Conservation (phyloP, 2,888 invertebrate species). For the Marasmarcha lunaedactyla region DNA sequence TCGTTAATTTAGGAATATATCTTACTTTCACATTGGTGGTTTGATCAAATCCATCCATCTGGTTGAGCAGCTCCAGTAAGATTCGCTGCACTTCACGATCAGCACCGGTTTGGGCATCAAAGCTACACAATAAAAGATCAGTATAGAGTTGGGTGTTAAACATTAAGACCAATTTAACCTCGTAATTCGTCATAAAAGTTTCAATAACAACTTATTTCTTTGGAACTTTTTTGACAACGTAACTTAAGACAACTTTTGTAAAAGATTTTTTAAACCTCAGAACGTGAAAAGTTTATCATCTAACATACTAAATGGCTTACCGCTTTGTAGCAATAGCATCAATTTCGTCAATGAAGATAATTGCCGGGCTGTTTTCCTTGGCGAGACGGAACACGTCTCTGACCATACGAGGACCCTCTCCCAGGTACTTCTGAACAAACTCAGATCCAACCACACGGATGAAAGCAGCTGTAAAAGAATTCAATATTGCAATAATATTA, state of each 20-base stretch:
- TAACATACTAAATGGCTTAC: no score
- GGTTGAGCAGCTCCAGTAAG: conserved; percentile 94
- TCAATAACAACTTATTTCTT: no score
- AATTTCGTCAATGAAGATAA: conserved; percentile 99
- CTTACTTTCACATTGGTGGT: conserved; percentile 98
- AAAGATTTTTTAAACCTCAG: no score
- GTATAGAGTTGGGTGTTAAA: background rate
- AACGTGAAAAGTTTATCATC: no score
- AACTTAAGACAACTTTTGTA: no score
- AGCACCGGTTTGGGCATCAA: conserved; percentile 98
- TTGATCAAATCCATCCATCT: conserved; percentile 99
- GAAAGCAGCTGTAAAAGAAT: conserved; percentile 84
- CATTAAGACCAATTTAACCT: background rate
- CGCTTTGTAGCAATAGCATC: conserved; percentile 99
- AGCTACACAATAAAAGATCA: conserved; percentile 39
- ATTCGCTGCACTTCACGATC: conserved; percentile 99
- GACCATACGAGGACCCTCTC: conserved; percentile 99
- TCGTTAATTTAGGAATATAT: background rate
- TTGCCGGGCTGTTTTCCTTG: conserved; percentile 99
- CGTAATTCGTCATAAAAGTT: no score
- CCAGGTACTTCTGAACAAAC: conserved; percentile 99
- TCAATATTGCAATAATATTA: background rate
- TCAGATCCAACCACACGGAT: conserved; percentile 99
- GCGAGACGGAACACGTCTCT: conserved; percentile 98
- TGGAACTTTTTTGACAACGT: no score